Base-by-base conservation (phyloP, 2,113 vertebrate genomes). In the Malurus elegans region DNA sequence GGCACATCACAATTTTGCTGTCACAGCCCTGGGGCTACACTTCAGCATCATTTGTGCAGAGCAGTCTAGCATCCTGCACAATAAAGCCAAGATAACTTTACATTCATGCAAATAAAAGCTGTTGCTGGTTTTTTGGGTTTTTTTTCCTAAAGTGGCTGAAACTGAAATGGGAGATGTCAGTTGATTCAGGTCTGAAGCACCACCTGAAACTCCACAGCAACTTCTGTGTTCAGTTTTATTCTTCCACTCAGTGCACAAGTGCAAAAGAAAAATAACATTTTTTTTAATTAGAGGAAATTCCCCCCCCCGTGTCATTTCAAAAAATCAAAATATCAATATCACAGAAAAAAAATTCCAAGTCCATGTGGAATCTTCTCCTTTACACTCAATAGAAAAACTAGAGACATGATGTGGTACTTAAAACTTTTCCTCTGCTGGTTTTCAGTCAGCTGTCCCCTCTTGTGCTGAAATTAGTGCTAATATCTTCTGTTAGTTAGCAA, bases 381-480 rank as follows among this genome's bases (percentile, higher is more conserved):
- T 38, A 32, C 34, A 89, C 74, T 23, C 70, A 71, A 53, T 3
- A 90, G 26, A n/a, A 88, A 81, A 92, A 62, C 1, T 3, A 75
- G 17, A 83, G 36, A 66, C 16, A 76, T 76, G 26, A 58, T 23
- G 14, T 14, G 29, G 26, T 42, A 86, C 58, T 69, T 56, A 15
- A 92, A 93, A 89, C 16, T 61, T 20, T n/a, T 92, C 32, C 53
- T 86, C 53, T 73, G 26, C 58, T 82, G 75, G 34, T 79, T 85
- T 88, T 56, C 45, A 81, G 45, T n/a, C 91, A 66, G 53, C 38
- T 79, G 31, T 42, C 28, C 67, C 69, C 47, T 66, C 85, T 79
- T 72, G 40, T 60, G 88, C 57, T 82, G 72, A 92, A 90, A 96
- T 92, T 78, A 90, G 42, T 71, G 79, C 36, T 82, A 58, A 51